A percentile compares a stretch with the other conserved stretches of the same genome.
These are phyloP conservation scores for Drosophila subobscura DNA, from an alignment of 1,140 invertebrate species.

Conservation along the genomic window DNA sequence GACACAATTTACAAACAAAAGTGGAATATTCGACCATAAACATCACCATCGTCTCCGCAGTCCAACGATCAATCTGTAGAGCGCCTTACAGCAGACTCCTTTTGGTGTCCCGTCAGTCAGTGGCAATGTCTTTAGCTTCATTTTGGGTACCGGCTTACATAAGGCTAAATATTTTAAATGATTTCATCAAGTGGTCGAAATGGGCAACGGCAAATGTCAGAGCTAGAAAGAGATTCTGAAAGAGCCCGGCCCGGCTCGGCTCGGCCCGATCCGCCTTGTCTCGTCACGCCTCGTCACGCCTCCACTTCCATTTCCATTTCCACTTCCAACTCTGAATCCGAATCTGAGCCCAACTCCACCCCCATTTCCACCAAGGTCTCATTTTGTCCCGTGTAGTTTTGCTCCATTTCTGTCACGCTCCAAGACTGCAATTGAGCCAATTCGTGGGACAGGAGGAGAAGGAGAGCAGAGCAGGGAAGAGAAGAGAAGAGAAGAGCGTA, in stretches of 20 bases:
- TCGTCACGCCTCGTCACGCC: slow-evolving; percentile 43
- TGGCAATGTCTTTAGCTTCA: no score
- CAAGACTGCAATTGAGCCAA: slow-evolving; percentile 81
- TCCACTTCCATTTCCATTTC: slow-evolving; percentile 20
- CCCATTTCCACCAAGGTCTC: slow-evolving; percentile 49
- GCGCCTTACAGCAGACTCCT: no score
- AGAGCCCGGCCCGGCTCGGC: neutral
- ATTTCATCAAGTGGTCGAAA: slow-evolving; percentile 61
- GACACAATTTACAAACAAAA: no score
- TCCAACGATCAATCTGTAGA: no score
- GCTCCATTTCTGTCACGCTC: slow-evolving; percentile 81
- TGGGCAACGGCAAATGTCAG: slow-evolving; percentile 48
- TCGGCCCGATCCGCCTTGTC: no score
- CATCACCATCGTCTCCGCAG: no score
- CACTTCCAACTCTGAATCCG: neutral
- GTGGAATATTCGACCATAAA: no score
- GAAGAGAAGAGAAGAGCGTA: no score
- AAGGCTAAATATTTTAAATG: slow-evolving; percentile 55
- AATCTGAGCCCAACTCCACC: slow-evolving; percentile 21
- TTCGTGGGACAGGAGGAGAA: slow-evolving; percentile 13
- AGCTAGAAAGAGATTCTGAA: slow-evolving; percentile 15
- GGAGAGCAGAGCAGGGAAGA: slow-evolving; percentile 33
- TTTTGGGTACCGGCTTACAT: neutral
- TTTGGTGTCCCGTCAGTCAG: no score
- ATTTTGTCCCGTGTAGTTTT: slow-evolving; percentile 63